Percentiles rank a stretch among this genome's conserved stretches.
These are phyloP conservation scores for Oryzias sinensis DNA, from an alignment of 2,797 vertebrate species.

Conservation along the genomic window DNA sequence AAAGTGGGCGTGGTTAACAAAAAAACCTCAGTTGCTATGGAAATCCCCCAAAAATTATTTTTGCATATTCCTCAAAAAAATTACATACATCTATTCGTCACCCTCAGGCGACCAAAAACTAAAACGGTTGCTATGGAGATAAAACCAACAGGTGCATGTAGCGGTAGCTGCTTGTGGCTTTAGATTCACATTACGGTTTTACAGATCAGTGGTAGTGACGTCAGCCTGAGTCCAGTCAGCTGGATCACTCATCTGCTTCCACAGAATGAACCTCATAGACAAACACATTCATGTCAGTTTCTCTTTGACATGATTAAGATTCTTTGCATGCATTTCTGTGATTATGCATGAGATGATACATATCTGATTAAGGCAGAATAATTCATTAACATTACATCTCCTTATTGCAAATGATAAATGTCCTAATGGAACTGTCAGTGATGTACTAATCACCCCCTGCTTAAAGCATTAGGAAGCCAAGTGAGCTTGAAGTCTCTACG, in stretches of 20 bases:
- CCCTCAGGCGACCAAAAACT: too few species aligned
- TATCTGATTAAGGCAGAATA: constrained; percentile 22
- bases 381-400: constrained; percentile 48
- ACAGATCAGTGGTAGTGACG: too few species aligned
- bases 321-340: constrained; percentile 4
- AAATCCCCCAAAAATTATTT: too few species aligned
- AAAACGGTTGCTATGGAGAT: too few species aligned
- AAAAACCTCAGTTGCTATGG: too few species aligned
- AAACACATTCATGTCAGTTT: constrained; percentile 4
- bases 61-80: too few species aligned
- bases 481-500: constrained; percentile 55
- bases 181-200: too few species aligned
- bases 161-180: too few species aligned
- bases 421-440: constrained; percentile 62
- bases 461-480: constrained; percentile 69
- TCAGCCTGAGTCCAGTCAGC: not conserved
- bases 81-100: too few species aligned
- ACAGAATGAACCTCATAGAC: constrained; percentile 17
- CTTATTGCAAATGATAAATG: constrained; percentile 63
- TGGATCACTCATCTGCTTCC: constrained; percentile 3
- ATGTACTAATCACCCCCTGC: constrained; percentile 62
- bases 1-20: too few species aligned
- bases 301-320: constrained; percentile 14
- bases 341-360: constrained; percentile 12
- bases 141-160: too few species aligned